Evolutionary conservation across 2,113 vertebrate genomes (phyloP).

Genomic region (Oxygymnocypris stewartii): DNA sequence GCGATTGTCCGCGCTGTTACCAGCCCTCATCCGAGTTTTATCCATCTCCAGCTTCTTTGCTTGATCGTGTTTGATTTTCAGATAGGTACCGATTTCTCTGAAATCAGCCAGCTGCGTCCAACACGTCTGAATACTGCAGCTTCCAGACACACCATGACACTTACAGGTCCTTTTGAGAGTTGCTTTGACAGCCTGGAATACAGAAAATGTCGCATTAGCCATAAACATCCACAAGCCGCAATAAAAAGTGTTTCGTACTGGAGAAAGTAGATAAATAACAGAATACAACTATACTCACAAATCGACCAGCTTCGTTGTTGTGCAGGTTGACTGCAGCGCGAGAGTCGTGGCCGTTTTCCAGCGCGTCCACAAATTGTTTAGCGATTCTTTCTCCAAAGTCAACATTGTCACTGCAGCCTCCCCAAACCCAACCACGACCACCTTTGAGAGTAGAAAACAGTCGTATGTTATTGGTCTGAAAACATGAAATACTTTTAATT

Average conservation of each 20-base stretch:
- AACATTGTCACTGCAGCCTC: conserved; percentile 94
- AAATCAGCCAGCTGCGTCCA: conserved; percentile 95
- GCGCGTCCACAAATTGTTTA: conserved; percentile 91
- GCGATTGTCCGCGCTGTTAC: conserved; percentile 87
- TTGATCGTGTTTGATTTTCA: conserved; percentile 86
- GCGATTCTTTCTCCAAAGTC: conserved; percentile 93
- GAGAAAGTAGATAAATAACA: background rate
- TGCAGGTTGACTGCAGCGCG: conserved; percentile 93
- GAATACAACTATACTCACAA: conserved; percentile 74
- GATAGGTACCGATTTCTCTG: conserved; percentile 86
- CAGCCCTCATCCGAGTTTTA: conserved; percentile 80
- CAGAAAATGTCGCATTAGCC: background rate
- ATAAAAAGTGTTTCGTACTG: background rate
- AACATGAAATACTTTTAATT: background rate
- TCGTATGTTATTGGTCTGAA: background rate
- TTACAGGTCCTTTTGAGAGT: conserved; percentile 92
- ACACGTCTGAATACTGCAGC: conserved; percentile 95
- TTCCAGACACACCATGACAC: conserved; percentile 95
- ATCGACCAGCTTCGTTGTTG: conserved; percentile 92
- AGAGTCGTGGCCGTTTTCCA: conserved; percentile 90
- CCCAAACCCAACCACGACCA: conserved; percentile 96
- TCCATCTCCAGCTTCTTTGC: conserved; percentile 92
- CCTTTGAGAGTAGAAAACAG: conserved; percentile 70
- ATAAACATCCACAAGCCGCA: background rate
- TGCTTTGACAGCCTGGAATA: conserved; percentile 81